phyloP scores from a whole-genome alignment of 2,888 invertebrate species.

The Apeira syringaria region DNA sequence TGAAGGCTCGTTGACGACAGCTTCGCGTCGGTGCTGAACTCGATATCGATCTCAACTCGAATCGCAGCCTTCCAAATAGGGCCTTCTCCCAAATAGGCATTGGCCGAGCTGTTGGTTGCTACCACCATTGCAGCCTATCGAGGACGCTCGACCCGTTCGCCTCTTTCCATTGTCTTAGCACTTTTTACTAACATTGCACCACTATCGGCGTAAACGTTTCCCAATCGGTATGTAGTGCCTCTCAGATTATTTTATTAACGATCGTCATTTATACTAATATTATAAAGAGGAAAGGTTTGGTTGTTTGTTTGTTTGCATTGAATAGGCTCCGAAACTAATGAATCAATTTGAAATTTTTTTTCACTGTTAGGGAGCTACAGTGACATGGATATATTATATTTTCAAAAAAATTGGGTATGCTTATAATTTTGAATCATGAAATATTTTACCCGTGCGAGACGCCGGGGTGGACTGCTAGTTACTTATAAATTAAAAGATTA shows the following conservation, averaged over 20 bases:
- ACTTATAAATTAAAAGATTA: slow-evolving; percentile 10
- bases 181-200: slow-evolving; percentile 57
- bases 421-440: too few species aligned
- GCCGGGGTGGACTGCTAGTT: too few species aligned
- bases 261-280: too few species aligned
- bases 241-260: slow-evolving; percentile 16
- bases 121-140: slow-evolving; percentile 51
- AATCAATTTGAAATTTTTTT: too few species aligned
- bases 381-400: too few species aligned
- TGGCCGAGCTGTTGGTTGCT: slow-evolving; percentile 48
- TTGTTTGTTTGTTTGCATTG: too few species aligned
- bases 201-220: background rate
- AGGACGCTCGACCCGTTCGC: slow-evolving; percentile 59
- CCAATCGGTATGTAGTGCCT: slow-evolving; percentile 2
- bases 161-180: slow-evolving; percentile 73
- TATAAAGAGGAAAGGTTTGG: too few species aligned
- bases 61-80: slow-evolving; percentile 81
- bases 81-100: slow-evolving; percentile 76
- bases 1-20: slow-evolving; percentile 60
- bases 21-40: slow-evolving; percentile 47
- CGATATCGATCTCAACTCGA: slow-evolving; percentile 75
- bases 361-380: too few species aligned
- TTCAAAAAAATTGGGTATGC: too few species aligned
- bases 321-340: too few species aligned
- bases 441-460: too few species aligned